Percentiles rank a stretch among this genome's conserved stretches.
Evolutionary conservation across 2,888 invertebrate species (phyloP).

Genomic region (Torymus auratus): DNA sequence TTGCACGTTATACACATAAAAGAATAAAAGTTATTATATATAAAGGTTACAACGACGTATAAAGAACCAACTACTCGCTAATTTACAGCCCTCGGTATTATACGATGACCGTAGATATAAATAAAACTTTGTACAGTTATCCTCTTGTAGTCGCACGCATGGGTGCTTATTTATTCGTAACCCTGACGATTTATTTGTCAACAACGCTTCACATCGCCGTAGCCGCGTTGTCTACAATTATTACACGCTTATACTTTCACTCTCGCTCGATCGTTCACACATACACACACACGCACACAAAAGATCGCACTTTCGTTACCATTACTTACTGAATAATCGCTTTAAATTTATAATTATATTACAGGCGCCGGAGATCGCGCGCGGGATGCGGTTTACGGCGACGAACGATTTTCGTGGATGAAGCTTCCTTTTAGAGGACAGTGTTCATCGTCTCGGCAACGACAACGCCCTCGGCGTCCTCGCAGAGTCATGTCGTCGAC

Average conservation of each 20-base stretch:
- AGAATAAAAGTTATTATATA: not conserved
- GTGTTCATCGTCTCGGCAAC: slow-evolving; percentile 52
- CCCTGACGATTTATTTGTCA: not conserved
- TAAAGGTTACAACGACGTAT: not conserved
- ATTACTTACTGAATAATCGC: no score
- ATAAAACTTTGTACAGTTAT: slow-evolving; percentile 55
- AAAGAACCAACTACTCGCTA: slow-evolving; percentile 21
- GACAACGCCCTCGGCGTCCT: slow-evolving; percentile 49
- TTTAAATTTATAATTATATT: slow-evolving; percentile 23
- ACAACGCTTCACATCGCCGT: not conserved
- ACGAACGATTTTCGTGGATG: not conserved
- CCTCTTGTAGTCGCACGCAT: slow-evolving; percentile 4
- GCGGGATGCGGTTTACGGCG: slow-evolving; percentile 16
- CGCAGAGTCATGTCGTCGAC: slow-evolving; percentile 72
- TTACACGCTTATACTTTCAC: no score
- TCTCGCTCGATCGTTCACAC: no score
- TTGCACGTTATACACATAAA: slow-evolving; percentile 27
- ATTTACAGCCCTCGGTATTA: not conserved
- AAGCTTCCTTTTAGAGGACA: slow-evolving; percentile 45
- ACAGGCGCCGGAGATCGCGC: slow-evolving; percentile 33
- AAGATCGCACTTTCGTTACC: no score
- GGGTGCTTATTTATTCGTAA: not conserved
- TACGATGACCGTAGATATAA: slow-evolving; percentile 6
- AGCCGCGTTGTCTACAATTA: slow-evolving; percentile 15
- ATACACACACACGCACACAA: no score